These are phyloP conservation scores for Anas bernieri DNA, from an alignment of 2,797 vertebrate genomes.

Conservation along the genomic window DNA sequence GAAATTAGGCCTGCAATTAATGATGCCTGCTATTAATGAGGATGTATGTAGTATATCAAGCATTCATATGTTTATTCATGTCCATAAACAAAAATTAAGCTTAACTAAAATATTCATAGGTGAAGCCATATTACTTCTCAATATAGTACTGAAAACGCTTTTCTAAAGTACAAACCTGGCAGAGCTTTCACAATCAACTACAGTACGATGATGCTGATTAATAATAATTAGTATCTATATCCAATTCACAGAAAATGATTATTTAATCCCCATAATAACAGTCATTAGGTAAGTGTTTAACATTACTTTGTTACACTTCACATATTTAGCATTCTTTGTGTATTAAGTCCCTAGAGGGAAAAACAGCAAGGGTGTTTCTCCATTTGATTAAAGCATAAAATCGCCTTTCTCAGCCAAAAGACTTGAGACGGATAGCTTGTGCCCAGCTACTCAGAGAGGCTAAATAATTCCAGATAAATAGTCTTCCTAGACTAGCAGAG, in stretches of 20 bases:
- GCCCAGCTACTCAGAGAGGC: background rate
- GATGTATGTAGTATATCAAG: background rate
- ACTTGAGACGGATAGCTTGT: background rate
- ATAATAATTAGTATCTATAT: background rate
- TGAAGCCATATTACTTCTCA: background rate
- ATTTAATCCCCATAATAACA: background rate
- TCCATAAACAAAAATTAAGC: background rate
- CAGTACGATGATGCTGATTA: background rate
- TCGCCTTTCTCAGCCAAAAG: background rate
- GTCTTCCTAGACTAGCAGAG: background rate
- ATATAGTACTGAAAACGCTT: background rate
- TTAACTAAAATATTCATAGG: background rate
- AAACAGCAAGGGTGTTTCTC: background rate
- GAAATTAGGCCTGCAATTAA: background rate
- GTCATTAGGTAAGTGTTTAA: background rate
- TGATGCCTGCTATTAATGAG: background rate
- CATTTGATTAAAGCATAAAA: background rate
- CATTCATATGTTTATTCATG: background rate
- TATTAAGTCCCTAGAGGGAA: background rate
- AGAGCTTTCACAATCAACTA: background rate
- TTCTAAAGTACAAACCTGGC: background rate
- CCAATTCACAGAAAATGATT: background rate
- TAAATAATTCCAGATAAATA: background rate
- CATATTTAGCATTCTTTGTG: background rate
- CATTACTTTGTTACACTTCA: background rate